These are phyloP conservation scores for Drosophila subquinaria DNA, from an alignment of 2,888 invertebrate genomes.

Conservation along the genomic window DNA sequence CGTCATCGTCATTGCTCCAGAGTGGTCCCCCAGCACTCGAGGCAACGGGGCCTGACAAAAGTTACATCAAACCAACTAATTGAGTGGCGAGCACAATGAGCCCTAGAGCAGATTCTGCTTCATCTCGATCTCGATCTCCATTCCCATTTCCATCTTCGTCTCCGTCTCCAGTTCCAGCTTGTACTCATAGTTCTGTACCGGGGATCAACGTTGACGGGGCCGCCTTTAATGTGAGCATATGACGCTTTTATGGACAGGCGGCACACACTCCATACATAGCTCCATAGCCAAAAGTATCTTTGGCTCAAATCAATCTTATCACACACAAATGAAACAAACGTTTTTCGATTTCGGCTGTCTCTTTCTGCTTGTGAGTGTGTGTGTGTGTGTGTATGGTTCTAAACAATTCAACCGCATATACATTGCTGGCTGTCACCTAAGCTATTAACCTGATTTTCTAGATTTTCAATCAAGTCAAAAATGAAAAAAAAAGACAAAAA, in stretches of 20 bases:
- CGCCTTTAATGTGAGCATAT: constrained; percentile 75
- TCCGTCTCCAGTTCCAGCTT: not conserved
- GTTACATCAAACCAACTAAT: constrained; percentile 80
- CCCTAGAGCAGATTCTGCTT: constrained; percentile 40
- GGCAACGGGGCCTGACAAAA: constrained; percentile 65
- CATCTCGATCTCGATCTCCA: not conserved
- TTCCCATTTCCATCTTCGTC: not conserved
- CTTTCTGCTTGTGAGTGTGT: not conserved
- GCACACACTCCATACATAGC: constrained; percentile 34
- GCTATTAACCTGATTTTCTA: constrained; percentile 84
- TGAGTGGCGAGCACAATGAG: constrained; percentile 78
- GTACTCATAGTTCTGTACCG: constrained; percentile 35
- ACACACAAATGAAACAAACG: constrained; percentile 47
- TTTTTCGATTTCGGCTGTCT: constrained; percentile 45
- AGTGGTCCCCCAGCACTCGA: constrained; percentile 46
- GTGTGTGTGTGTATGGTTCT: constrained; percentile 48
- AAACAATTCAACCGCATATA: constrained; percentile 80
- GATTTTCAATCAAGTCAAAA: constrained; percentile 83
- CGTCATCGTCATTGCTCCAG: constrained; percentile 8
- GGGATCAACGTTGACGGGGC: constrained; percentile 43
- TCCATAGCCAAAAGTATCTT: constrained; percentile 45
- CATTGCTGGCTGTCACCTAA: constrained; percentile 82
- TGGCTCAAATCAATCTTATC: constrained; percentile 82
- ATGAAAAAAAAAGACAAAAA: constrained; percentile 16
- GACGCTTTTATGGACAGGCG: constrained; percentile 59